Evolutionary conservation across 1,140 invertebrate genomes (phyloP).

Genomic region (Hylaeus anthracinus): DNA sequence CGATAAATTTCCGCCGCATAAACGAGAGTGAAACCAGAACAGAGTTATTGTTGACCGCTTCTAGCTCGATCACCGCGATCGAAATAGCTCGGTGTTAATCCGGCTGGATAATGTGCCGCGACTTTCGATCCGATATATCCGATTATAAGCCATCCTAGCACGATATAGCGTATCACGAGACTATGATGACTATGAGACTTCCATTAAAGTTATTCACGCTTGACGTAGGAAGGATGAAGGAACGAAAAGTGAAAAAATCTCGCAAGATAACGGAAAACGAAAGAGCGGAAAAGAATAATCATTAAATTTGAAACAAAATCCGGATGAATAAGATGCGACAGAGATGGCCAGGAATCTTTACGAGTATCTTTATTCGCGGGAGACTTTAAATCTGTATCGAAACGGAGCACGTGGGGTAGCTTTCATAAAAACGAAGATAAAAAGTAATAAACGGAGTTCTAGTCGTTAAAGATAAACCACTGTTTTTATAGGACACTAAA

Average conservation of each 20-base stretch:
- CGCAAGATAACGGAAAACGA: not conserved
- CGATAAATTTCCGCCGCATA: not conserved
- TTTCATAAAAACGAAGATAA: no score
- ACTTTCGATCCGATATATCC: slow-evolving; percentile 34
- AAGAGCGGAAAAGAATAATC: no score
- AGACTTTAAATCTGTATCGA: no score
- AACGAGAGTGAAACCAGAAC: not conserved
- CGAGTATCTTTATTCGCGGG: no score
- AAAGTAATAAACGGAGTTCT: no score
- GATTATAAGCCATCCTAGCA: slow-evolving; percentile 7
- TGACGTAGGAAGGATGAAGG: not conserved
- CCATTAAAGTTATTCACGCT: slow-evolving; percentile 31
- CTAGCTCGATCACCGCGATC: slow-evolving; percentile 17
- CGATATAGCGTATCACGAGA: slow-evolving; percentile 2
- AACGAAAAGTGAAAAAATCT: slow-evolving; percentile 16
- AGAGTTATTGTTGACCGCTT: slow-evolving; percentile 14
- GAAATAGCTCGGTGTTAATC: slow-evolving; percentile 41
- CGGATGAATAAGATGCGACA: no score
- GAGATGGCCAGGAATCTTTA: no score
- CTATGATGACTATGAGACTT: slow-evolving; percentile 20
- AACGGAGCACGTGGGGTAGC: no score
- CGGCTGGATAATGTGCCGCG: slow-evolving; percentile 38
- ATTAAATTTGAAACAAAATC: no score
- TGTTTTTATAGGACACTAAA: no score
- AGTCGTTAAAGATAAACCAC: no score